These are phyloP conservation scores for Orycteropus afer DNA, from an alignment of 2,113 vertebrate genomes.

Conservation along the genomic window DNA sequence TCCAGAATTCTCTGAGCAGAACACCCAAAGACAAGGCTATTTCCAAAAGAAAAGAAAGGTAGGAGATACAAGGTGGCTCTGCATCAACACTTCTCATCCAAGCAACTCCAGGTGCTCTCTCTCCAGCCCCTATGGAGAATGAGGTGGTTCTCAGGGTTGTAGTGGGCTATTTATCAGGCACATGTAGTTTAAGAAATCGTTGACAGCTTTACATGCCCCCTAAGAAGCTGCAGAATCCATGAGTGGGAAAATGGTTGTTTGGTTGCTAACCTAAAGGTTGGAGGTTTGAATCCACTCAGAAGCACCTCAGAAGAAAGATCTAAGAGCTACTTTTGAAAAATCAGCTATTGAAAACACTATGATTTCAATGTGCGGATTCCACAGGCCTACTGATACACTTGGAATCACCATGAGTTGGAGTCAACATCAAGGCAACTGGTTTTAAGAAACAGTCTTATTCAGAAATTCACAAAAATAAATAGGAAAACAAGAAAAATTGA, in stretches of 20 bases:
- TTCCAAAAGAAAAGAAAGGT: background rate
- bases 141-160: background rate
- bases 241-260: too few relatives aligned
- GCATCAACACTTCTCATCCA: too few relatives aligned
- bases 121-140: fast-evolving
- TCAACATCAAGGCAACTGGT: too few relatives aligned
- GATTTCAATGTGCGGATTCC: too few relatives aligned
- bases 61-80: background rate
- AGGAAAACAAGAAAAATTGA: background rate
- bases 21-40: background rate
- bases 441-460: background rate
- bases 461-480: background rate
- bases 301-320: too few relatives aligned
- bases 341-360: too few relatives aligned
- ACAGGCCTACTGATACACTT: too few relatives aligned
- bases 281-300: too few relatives aligned
- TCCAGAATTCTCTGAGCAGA: background rate
- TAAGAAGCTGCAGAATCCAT: background rate
- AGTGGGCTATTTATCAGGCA: background rate
- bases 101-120: fast-evolving
- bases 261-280: too few relatives aligned
- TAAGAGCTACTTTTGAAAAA: too few relatives aligned
- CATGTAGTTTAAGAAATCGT: fast-evolving
- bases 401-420: too few relatives aligned
- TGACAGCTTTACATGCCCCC: background rate